Evolutionary conservation across 2,888 invertebrate genomes (phyloP), one percentile per base, ranked within the genome.

Genomic region (Dolomedes plantarius): DNA sequence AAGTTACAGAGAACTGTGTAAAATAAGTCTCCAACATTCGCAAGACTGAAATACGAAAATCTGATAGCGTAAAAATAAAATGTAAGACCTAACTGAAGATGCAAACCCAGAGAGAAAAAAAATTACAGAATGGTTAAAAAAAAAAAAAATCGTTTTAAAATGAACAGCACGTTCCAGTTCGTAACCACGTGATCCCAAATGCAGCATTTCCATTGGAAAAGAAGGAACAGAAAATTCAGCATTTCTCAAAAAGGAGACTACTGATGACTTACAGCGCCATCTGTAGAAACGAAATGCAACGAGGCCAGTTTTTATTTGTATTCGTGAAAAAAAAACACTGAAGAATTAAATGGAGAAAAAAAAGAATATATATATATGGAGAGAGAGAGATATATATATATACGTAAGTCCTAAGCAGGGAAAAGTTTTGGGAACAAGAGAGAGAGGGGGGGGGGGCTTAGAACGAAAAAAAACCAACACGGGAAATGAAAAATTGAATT

Each of bases 401-500:
- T n/a, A 46, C 16, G 16, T 11, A 46, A 6, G 46, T 46, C 9
- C 16, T 1, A 56, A 56, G 56, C 6, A 36, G 9, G 36, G 11
- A 23, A 56, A 56, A 56, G 56, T 56, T 56, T 7, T 36, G 9
- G 9, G 36, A 36, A 5, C 9, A 36, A 9, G 36, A 9, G 5
- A 36, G 5, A 7, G 36, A 36, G 9, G 36, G 36, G 36, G 5
- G 36, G 9, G 9, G 36, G 36, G 36, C n/a, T n/a, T n/a, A n/a
- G n/a, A n/a, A n/a, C n/a, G n/a, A n/a, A n/a, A n/a, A n/a, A n/a
- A 36, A 28, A 74, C 31, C 31, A 67, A 64, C 41, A 82, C 64
- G 69, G 69, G 41, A 82, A 74, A 82, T 64, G 75, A 82, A 82
- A 82, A 62, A 76, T 76, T 75, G 82, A 69, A 64, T 72, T 75